A percentile compares a stretch with the other conserved stretches of the same genome.
Conservation (phyloP, 2,888 invertebrate species). For the Cataglyphis rosenhaueri region DNA sequence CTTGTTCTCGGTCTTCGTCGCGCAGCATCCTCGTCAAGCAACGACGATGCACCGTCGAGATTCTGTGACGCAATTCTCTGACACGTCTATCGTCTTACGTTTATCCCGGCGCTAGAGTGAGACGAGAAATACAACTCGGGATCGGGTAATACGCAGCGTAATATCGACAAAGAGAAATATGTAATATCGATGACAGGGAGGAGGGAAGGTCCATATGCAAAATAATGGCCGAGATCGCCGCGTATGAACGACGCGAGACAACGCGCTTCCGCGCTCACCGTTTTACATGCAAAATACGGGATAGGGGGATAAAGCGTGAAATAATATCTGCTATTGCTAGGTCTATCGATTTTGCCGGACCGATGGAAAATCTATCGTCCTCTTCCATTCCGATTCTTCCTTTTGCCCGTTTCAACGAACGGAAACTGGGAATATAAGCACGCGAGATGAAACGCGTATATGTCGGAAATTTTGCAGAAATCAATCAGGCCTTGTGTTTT, state of each 20-base stretch:
- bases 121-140: background rate
- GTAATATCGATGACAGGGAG: background rate
- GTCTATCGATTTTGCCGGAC: conserved; percentile 38
- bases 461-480: conserved; percentile 11
- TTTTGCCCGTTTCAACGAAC: conserved; percentile 25
- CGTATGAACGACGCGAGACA: conserved; percentile 22
- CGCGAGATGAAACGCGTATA: conserved; percentile 14
- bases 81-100: conserved; percentile 14
- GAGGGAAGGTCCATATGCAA: conserved; percentile 13
- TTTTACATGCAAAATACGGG: conserved; percentile 50
- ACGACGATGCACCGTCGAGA: conserved; percentile 14
- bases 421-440: conserved; percentile 44
- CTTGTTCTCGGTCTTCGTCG: conserved; percentile 17
- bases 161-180: background rate
- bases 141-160: background rate
- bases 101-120: background rate
- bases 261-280: conserved; percentile 32
- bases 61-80: conserved; percentile 7
- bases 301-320: conserved; percentile 45
- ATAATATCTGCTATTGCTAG: conserved; percentile 53
- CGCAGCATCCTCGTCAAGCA: conserved; percentile 16
- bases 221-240: conserved; percentile 39
- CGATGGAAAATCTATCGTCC: conserved; percentile 18
- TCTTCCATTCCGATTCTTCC: background rate
- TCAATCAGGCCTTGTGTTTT: conserved; percentile 22